These are phyloP conservation scores for Amphiura filiformis DNA, from an alignment of 35 echinoderm and acorn worm species.

Conservation along the genomic window DNA sequence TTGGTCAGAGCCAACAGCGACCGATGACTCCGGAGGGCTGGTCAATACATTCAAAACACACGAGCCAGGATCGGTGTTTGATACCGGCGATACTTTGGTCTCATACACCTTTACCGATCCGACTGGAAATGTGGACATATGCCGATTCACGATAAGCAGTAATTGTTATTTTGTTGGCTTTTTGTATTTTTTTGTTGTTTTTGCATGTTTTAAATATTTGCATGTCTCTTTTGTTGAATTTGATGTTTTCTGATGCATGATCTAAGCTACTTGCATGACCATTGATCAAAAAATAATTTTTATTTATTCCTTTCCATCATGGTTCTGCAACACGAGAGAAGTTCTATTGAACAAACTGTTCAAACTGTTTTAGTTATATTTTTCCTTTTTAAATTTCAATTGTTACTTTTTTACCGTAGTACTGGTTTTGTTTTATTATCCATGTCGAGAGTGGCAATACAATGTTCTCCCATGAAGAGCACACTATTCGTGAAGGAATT, in stretches of 20 bases:
- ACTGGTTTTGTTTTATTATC: no score
- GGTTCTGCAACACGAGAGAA: not conserved
- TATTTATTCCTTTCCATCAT: not conserved
- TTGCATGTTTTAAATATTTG: not conserved
- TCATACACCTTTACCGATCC: slow-evolving; percentile 68
- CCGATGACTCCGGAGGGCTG: slow-evolving; percentile 52
- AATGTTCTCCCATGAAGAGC: no score
- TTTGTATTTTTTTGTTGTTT: not conserved
- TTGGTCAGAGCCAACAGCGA: slow-evolving; percentile 64
- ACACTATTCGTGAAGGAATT: no score
- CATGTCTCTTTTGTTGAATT: not conserved
- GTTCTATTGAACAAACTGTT: not conserved
- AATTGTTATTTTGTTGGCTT: not conserved
- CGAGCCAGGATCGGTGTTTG: slow-evolving; percentile 23
- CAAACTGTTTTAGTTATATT: not conserved
- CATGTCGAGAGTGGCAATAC: no score
- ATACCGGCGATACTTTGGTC: slow-evolving; percentile 28
- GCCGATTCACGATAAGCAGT: slow-evolving; percentile 24
- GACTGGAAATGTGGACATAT: slow-evolving; percentile 38
- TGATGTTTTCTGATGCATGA: not conserved
- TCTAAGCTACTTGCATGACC: no score
- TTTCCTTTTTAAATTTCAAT: no score
- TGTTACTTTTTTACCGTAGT: no score
- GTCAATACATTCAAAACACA: not conserved
- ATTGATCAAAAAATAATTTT: no score